phyloP scores from a whole-genome alignment of 1,140 invertebrate genomes.

The Drosophila albomicans region DNA sequence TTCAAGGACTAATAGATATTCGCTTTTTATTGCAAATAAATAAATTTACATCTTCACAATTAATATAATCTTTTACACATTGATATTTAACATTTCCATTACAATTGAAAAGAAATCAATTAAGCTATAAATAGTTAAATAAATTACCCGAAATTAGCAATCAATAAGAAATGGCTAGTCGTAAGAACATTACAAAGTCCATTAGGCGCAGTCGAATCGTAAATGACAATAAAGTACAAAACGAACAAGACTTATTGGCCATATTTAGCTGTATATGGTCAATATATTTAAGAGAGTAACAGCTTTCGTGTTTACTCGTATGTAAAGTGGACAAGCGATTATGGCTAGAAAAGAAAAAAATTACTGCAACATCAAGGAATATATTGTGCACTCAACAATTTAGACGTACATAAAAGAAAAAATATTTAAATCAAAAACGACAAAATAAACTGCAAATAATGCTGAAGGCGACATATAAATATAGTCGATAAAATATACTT shows the following conservation, averaged over 20 bases:
- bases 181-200: constrained; percentile 21
- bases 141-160: background rate
- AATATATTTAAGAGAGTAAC: constrained; percentile 28
- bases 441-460: constrained; percentile 75
- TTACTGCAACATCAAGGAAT: constrained; percentile 21
- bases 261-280: constrained; percentile 29
- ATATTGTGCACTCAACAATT: constrained; percentile 13
- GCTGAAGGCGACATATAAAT: constrained; percentile 49
- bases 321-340: constrained; percentile 22
- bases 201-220: constrained; percentile 31
- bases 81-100: background rate
- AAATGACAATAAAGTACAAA: constrained; percentile 6
- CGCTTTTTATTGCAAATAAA: too few relatives aligned
- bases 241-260: constrained; percentile 9
- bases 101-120: background rate
- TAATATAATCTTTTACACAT: too few relatives aligned
- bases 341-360: constrained; percentile 9
- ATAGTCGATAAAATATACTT: constrained; percentile 43
- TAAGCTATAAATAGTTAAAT: background rate
- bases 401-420: constrained; percentile 4
- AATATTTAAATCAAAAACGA: background rate
- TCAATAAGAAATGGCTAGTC: constrained; percentile 8
- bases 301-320: constrained; percentile 1
- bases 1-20: too few relatives aligned
- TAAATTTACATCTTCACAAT: too few relatives aligned